Conservation (phyloP, 1,140 invertebrate species). For the Solen grandis region DNA sequence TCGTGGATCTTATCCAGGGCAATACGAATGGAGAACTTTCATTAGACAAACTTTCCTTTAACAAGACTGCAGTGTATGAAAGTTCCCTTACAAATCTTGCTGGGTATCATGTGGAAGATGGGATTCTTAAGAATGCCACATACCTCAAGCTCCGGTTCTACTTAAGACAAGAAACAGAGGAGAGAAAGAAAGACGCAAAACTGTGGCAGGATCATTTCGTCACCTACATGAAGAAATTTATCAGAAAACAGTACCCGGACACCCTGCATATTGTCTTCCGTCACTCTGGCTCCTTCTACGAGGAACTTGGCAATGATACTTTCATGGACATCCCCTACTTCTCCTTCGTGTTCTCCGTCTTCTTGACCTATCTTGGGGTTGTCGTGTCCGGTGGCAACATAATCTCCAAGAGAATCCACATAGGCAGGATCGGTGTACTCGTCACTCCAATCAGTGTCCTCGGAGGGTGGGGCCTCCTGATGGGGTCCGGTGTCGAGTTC, state of each 20-base stretch:
- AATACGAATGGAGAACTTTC: not conserved
- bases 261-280: slow-evolving; percentile 1
- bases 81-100: not conserved
- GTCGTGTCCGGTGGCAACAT: slow-evolving; percentile 15
- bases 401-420: slow-evolving; percentile 18
- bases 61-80: not conserved
- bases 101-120: not conserved
- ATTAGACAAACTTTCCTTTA: not conserved
- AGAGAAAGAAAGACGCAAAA: not conserved
- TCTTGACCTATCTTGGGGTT: slow-evolving; percentile 28
- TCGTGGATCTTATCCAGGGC: not conserved
- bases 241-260: slow-evolving; percentile 12
- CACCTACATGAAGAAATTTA: slow-evolving; percentile 22
- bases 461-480: slow-evolving; percentile 31
- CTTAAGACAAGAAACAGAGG: slow-evolving; percentile 13
- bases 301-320: slow-evolving; percentile 24
- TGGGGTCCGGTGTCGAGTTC: slow-evolving; percentile 6
- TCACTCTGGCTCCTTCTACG: slow-evolving; percentile 12
- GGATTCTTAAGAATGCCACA: not conserved
- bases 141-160: slow-evolving; percentile 31
- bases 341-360: slow-evolving; percentile 24
- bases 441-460: slow-evolving; percentile 33
- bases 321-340: slow-evolving; percentile 37
- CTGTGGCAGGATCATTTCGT: slow-evolving; percentile 32
- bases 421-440: slow-evolving; percentile 9